phyloP scores from a whole-genome alignment of 2,888 invertebrate genomes.

The Drosophila macrospina region DNA sequence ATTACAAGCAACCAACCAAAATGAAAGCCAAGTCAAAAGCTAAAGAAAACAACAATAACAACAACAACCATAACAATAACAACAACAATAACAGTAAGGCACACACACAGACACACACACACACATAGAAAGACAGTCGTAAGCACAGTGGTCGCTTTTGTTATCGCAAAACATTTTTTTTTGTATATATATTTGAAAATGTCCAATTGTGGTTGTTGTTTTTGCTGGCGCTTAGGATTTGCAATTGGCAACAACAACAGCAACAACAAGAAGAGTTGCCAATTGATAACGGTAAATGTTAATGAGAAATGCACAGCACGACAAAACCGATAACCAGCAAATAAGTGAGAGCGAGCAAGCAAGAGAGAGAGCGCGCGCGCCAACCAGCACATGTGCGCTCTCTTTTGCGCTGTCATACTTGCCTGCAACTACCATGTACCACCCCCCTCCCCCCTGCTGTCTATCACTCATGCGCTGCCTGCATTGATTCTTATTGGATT shows the following conservation, averaged over 20 bases:
- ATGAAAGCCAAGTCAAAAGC: slow-evolving; percentile 50
- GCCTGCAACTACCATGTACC: too few species aligned
- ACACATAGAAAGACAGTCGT: slow-evolving; percentile 12
- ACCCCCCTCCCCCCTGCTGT: neutral
- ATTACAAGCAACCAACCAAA: slow-evolving; percentile 73
- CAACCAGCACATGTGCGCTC: neutral
- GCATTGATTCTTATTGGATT: slow-evolving; percentile 12
- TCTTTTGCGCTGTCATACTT: neutral
- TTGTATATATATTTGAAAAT: slow-evolving; percentile 35
- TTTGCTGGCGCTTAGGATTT: slow-evolving; percentile 8
- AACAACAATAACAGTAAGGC: slow-evolving; percentile 4
- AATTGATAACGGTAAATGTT: slow-evolving; percentile 65
- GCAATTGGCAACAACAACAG: slow-evolving; percentile 9
- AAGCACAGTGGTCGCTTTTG: slow-evolving; percentile 18
- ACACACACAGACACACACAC: slow-evolving; percentile 12
- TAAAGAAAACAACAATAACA: slow-evolving; percentile 20
- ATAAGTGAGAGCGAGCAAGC: neutral
- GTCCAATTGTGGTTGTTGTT: slow-evolving; percentile 37
- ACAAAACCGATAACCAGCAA: slow-evolving; percentile 32
- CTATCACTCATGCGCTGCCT: neutral
- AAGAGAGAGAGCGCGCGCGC: slow-evolving; percentile 1
- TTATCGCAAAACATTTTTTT: slow-evolving; percentile 45
- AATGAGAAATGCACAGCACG: slow-evolving; percentile 55
- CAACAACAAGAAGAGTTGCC: slow-evolving; percentile 19
- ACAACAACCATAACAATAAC: slow-evolving; percentile 27